Conservation (phyloP, 2,113 vertebrate species). For the Mormyrus lacerda region DNA sequence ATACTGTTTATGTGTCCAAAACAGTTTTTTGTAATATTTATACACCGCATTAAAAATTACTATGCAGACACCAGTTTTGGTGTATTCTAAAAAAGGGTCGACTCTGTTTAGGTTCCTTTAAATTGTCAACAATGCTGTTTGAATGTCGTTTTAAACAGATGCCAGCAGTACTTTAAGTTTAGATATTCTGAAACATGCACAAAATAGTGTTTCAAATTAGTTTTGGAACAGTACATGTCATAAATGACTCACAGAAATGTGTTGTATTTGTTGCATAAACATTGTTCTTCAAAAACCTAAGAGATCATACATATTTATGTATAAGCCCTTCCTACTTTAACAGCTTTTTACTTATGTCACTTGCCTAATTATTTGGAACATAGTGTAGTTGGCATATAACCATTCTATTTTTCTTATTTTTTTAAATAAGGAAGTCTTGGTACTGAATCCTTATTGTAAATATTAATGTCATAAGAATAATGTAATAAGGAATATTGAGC, state of each 20-base stretch:
- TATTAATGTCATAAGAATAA: neutral
- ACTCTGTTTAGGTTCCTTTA: neutral
- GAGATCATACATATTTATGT: neutral
- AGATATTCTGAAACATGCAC: neutral
- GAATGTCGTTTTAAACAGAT: neutral
- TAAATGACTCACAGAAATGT: neutral
- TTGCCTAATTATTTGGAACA: neutral
- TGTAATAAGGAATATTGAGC: neutral
- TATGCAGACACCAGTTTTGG: neutral
- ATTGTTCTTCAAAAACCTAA: neutral
- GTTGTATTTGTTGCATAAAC: neutral
- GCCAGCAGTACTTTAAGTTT: neutral
- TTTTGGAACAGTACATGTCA: neutral
- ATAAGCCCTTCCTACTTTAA: neutral
- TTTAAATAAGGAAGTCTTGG: neutral
- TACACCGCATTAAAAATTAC: neutral
- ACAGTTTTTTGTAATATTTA: neutral
- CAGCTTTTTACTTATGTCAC: neutral
- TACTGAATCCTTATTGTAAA: neutral
- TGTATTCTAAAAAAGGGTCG: neutral
- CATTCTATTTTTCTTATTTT: neutral
- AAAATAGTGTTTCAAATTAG: neutral
- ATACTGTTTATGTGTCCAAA: neutral
- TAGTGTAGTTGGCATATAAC: neutral
- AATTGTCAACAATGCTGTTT: neutral